phyloP scores from a whole-genome alignment of 2,113 vertebrate species.

The Thryonomys swinderianus region DNA sequence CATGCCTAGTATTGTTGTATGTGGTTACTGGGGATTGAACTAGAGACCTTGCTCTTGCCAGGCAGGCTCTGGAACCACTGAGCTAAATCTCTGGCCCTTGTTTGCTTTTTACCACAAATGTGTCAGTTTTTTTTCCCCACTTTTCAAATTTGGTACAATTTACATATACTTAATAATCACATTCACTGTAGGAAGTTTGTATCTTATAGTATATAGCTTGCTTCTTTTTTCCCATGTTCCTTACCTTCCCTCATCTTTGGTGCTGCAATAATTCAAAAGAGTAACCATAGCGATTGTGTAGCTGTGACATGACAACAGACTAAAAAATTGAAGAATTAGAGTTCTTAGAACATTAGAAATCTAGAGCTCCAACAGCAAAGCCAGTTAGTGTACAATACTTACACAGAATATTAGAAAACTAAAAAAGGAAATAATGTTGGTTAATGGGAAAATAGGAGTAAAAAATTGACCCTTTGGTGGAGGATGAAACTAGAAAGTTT shows the following conservation, averaged over 20 bases:
- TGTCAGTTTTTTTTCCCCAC: not conserved
- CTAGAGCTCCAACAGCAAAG: no score
- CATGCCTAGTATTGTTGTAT: no score
- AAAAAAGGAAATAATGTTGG: not conserved
- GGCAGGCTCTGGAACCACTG: no score
- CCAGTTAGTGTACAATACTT: no score
- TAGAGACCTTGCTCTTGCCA: no score
- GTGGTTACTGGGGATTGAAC: no score
- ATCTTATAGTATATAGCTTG: not conserved
- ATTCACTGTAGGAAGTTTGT: not conserved
- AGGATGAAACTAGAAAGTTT: not conserved
- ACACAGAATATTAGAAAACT: not conserved
- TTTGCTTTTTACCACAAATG: conserved; percentile 11
- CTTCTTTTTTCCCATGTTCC: not conserved
- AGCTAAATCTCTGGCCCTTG: no score
- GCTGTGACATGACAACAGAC: not conserved
- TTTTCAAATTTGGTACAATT: not conserved
- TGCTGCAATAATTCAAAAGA: not conserved
- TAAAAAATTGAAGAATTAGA: not conserved
- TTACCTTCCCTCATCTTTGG: not conserved
- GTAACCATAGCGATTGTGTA: not conserved
- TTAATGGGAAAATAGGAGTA: not conserved
- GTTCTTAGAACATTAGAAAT: not conserved
- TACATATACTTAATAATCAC: not conserved
- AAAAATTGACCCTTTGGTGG: not conserved